Conservation (phyloP, 35 echinoderm and acorn worm species). For the Lytechinus variegatus region DNA sequence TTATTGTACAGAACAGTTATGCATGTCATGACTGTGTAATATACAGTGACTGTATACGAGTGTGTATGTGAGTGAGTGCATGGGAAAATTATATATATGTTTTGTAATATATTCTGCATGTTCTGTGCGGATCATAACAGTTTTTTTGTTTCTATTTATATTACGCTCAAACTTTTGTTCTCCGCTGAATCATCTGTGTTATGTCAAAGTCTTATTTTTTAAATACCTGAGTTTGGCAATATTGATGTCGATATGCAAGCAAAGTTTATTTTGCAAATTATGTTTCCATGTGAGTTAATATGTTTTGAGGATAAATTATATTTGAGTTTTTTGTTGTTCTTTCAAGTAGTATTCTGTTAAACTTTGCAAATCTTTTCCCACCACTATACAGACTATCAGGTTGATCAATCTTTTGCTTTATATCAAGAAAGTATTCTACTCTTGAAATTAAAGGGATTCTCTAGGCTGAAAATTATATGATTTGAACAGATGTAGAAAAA, state of each 20-base stretch:
- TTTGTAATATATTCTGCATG: constrained; percentile 13
- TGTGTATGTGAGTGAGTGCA: neutral
- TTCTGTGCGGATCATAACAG: neutral
- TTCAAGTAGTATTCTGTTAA: neutral
- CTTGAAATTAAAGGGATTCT: no score
- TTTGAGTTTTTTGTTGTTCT: neutral
- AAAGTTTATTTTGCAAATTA: neutral
- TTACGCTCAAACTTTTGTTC: neutral
- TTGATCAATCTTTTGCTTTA: no score
- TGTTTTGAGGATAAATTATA: neutral
- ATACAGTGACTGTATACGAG: neutral
- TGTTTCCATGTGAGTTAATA: neutral
- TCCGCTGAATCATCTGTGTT: neutral
- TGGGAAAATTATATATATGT: neutral
- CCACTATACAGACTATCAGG: neutral
- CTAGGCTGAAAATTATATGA: no score
- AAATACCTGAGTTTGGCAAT: neutral
- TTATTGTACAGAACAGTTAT: neutral
- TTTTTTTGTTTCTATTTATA: neutral
- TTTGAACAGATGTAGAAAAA: no score
- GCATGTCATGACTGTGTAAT: neutral
- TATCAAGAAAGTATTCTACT: no score
- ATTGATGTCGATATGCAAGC: constrained; percentile 8
- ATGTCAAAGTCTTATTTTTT: constrained; percentile 15
- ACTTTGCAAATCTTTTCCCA: neutral